These are phyloP conservation scores for Athalia circularis DNA, from an alignment of 2,888 invertebrate species.

Conservation along the genomic window DNA sequence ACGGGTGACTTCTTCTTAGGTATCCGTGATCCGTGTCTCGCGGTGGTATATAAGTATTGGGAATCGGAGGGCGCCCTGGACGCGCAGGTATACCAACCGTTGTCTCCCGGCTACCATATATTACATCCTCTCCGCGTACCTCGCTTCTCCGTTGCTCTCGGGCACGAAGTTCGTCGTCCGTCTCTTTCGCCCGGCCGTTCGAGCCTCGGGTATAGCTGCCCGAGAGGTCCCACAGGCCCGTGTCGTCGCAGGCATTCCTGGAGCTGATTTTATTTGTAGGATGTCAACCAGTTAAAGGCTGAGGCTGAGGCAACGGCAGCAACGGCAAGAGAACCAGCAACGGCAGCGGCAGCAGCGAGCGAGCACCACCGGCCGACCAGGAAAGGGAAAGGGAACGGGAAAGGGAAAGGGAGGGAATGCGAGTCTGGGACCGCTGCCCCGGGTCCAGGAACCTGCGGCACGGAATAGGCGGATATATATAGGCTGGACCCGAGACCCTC, in stretches of 20 bases:
- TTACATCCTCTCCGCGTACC: constrained; percentile 60
- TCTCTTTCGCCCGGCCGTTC: constrained; percentile 41
- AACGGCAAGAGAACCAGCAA: background rate
- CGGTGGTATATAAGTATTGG: constrained; percentile 28
- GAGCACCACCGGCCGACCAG: no score
- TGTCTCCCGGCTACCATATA: constrained; percentile 70
- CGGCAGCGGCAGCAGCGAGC: background rate
- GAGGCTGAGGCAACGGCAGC: constrained; percentile 18
- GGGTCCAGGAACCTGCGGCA: constrained; percentile 44
- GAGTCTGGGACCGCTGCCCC: constrained; percentile 49
- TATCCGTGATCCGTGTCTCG: constrained; percentile 41
- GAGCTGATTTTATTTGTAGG: constrained; percentile 73
- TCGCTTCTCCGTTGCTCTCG: constrained; percentile 4
- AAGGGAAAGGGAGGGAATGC: constrained; percentile 57
- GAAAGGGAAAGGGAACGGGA: constrained; percentile 54
- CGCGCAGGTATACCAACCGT: constrained; percentile 62
- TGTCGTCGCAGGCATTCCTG: constrained; percentile 72
- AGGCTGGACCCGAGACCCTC: constrained; percentile 50
- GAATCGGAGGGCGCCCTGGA: constrained; percentile 52
- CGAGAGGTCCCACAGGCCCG: constrained; percentile 67
- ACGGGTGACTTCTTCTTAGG: constrained; percentile 39
- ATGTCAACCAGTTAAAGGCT: constrained; percentile 68
- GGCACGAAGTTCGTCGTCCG: constrained; percentile 46
- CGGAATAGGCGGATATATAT: constrained; percentile 41
- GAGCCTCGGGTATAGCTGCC: constrained; percentile 8